Percentiles rank a stretch among this genome's conserved stretches.
Evolutionary conservation across 1,140 invertebrate genomes (phyloP).

Genomic region (Drosophila eugracilis): DNA sequence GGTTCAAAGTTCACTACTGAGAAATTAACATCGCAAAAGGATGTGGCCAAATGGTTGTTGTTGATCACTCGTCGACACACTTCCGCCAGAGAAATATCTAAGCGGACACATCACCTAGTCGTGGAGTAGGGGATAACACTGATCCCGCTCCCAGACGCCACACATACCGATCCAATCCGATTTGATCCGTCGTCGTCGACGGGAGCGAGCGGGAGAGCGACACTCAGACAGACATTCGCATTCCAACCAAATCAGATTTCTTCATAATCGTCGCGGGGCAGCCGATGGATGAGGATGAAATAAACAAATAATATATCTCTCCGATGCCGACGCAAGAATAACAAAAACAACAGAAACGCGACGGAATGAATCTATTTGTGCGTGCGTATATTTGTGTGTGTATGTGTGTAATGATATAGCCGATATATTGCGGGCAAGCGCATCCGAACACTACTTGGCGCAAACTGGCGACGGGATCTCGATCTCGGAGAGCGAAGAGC

Average conservation of each 20-base stretch:
- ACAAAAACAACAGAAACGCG: conserved; percentile 34
- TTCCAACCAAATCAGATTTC: conserved; percentile 81
- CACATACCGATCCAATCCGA: conserved; percentile 38
- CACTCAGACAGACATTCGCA: conserved; percentile 68
- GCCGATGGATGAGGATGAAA: conserved; percentile 52
- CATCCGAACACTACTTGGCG: conserved; percentile 57
- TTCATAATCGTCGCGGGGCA: conserved; percentile 65
- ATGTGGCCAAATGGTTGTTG: conserved; percentile 40
- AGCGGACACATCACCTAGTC: conserved; percentile 56
- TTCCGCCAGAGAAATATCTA: conserved; percentile 64
- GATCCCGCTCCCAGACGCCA: conserved; percentile 34
- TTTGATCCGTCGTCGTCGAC: conserved; percentile 5
- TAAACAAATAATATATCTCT: conserved; percentile 65
- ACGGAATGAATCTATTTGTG: conserved; percentile 8
- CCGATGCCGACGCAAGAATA: conserved; percentile 34
- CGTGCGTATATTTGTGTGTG: neutral
- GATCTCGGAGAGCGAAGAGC: conserved; percentile 39
- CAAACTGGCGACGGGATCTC: conserved; percentile 49
- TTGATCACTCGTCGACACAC: conserved; percentile 63
- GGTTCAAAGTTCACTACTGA: conserved; percentile 36
- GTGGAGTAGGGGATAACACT: conserved; percentile 3
- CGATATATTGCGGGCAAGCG: conserved; percentile 34
- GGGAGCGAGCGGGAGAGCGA: conserved; percentile 22
- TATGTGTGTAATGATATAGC: conserved; percentile 9
- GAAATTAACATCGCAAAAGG: conserved; percentile 41